Percentiles rank a stretch among this genome's conserved stretches.
Conservation (phyloP, 2,797 vertebrate genomes). For the Argya squamiceps region DNA sequence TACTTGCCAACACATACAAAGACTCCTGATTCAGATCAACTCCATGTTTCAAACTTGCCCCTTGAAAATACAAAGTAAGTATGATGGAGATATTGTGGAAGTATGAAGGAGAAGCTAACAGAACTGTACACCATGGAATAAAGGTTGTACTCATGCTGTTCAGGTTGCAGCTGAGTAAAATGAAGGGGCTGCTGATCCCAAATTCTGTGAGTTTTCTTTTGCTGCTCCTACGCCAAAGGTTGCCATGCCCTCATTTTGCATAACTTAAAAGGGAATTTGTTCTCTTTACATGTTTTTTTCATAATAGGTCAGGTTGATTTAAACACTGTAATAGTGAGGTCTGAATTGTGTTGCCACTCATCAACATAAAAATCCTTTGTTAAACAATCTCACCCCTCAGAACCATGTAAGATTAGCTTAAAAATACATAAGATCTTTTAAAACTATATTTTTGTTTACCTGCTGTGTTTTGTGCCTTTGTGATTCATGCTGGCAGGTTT, state of each 20-base stretch:
- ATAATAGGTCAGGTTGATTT: not conserved
- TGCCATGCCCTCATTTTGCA: not conserved
- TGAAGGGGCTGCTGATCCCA: not conserved
- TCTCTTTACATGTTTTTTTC: not conserved
- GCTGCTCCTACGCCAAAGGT: not conserved
- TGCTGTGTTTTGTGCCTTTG: not conserved
- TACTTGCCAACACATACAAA: not conserved
- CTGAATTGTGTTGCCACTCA: not conserved
- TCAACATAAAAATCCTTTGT: not conserved
- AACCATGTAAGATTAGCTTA: not conserved
- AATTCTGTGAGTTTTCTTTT: not conserved
- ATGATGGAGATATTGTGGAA: not conserved
- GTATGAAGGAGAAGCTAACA: not conserved
- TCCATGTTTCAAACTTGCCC: not conserved
- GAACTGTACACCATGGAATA: not conserved
- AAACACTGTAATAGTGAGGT: not conserved
- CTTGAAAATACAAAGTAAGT: not conserved
- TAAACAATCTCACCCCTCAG: constrained; percentile 1
- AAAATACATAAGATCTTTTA: not conserved
- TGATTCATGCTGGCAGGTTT: not conserved
- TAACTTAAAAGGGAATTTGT: not conserved
- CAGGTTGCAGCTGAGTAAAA: not conserved
- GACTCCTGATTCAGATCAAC: not conserved
- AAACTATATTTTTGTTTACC: not conserved
- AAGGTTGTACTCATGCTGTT: not conserved